These are phyloP conservation scores for Anguilla megastoma DNA, from an alignment of 2,797 vertebrate genomes.

Conservation along the genomic window DNA sequence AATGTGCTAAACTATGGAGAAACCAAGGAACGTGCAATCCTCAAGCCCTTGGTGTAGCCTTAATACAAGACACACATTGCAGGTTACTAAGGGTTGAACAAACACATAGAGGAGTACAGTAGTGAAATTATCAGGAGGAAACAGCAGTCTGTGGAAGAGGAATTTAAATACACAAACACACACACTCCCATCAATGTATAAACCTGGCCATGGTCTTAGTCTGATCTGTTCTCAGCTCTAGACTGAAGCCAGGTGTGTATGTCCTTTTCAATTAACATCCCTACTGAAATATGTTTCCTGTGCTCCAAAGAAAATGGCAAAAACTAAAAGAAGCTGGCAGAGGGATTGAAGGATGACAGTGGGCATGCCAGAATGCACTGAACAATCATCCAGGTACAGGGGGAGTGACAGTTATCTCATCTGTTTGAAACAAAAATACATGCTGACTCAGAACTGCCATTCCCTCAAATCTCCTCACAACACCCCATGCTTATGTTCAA, in stretches of 20 bases:
- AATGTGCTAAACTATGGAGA: slow-evolving; percentile 65
- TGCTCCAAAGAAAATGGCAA: slow-evolving; percentile 24
- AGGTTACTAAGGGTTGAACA: slow-evolving; percentile 73
- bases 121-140: slow-evolving; percentile 76
- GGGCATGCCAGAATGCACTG: not conserved
- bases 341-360: slow-evolving; percentile 20
- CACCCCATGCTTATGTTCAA: slow-evolving; percentile 25
- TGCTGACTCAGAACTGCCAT: slow-evolving; percentile 61
- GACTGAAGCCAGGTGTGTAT: slow-evolving; percentile 59
- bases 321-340: slow-evolving; percentile 14
- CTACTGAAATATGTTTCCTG: slow-evolving; percentile 23
- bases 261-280: slow-evolving; percentile 61
- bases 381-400: slow-evolving; percentile 20
- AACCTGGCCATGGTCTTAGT: slow-evolving; percentile 72
- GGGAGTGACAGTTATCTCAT: slow-evolving; percentile 53
- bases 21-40: slow-evolving; percentile 66
- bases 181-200: slow-evolving; percentile 67
- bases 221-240: slow-evolving; percentile 69
- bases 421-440: slow-evolving; percentile 77
- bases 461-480: slow-evolving; percentile 65
- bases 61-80: slow-evolving; percentile 61
- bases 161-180: slow-evolving; percentile 52
- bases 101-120: slow-evolving; percentile 73
- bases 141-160: slow-evolving; percentile 68
- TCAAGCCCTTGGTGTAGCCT: slow-evolving; percentile 65